These are phyloP conservation scores for Emberiza fucata DNA, from an alignment of 2,113 vertebrate species.

Conservation along the genomic window DNA sequence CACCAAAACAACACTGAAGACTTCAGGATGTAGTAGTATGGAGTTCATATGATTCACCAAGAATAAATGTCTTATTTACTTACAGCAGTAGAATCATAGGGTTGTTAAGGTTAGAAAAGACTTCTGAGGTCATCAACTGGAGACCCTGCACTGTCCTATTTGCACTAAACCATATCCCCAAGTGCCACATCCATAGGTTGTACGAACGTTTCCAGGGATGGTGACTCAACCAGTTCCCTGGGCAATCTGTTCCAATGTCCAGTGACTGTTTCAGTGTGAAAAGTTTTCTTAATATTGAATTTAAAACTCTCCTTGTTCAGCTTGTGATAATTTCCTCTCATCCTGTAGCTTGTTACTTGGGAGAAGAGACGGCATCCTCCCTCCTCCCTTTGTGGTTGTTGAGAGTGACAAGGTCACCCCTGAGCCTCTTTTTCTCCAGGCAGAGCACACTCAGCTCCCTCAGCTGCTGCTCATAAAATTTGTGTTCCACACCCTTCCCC, in stretches of 20 bases:
- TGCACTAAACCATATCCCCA: too few relatives aligned
- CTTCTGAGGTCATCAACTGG: background rate
- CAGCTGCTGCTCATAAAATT: background rate
- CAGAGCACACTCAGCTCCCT: background rate
- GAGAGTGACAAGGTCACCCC: background rate
- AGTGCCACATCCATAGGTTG: background rate
- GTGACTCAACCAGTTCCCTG: background rate
- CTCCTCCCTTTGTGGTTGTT: rapidly evolving
- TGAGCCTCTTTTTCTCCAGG: background rate
- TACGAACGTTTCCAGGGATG: background rate
- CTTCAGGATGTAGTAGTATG: background rate
- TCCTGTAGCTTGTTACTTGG: rapidly evolving
- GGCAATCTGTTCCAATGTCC: background rate
- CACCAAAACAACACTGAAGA: background rate
- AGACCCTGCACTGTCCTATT: background rate
- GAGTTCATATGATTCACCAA: background rate
- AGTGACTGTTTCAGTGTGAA: background rate
- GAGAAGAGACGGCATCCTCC: background rate
- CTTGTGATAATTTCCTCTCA: background rate
- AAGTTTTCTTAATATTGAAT: background rate
- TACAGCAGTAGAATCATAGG: background rate
- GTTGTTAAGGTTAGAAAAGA: background rate
- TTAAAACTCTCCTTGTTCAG: background rate
- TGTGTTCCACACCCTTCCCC: background rate
- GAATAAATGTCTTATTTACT: background rate